Evolutionary conservation across 1,140 invertebrate genomes (phyloP).

Genomic region (Cyphomyrmex costatus): DNA sequence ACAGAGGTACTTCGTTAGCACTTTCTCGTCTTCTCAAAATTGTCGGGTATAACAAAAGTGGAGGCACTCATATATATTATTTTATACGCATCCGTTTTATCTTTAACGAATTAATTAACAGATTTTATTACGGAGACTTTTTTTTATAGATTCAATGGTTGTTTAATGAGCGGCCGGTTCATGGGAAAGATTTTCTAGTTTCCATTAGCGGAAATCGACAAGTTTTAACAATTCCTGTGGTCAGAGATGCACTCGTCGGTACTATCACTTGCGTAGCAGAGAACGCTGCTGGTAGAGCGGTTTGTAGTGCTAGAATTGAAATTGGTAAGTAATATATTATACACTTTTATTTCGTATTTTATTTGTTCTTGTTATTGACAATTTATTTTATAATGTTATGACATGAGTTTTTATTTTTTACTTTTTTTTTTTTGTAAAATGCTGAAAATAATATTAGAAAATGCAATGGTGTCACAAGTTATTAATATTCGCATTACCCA

Average conservation of each 20-base stretch:
- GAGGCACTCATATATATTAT: neutral
- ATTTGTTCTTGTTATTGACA: neutral
- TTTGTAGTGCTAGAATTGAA: slow-evolving; percentile 88
- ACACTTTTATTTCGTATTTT: neutral
- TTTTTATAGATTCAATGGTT: slow-evolving; percentile 90
- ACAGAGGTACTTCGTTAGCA: slow-evolving; percentile 2
- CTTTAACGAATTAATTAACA: neutral
- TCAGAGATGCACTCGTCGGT: slow-evolving; percentile 88
- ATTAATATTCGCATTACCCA: slow-evolving; percentile 83
- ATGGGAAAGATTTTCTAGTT: slow-evolving; percentile 91
- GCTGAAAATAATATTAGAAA: slow-evolving; percentile 80
- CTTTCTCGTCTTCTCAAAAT: neutral
- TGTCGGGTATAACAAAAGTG: neutral
- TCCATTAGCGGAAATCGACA: slow-evolving; percentile 91
- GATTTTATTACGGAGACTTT: neutral
- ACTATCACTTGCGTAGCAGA: slow-evolving; percentile 92
- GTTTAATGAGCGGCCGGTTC: slow-evolving; percentile 90
- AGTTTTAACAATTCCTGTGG: slow-evolving; percentile 89
- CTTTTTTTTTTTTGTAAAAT: neutral
- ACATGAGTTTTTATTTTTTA: neutral
- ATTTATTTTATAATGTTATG: neutral
- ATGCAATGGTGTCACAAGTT: slow-evolving; percentile 83
- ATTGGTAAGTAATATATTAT: slow-evolving; percentile 85
- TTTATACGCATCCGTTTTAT: neutral
- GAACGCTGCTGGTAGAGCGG: slow-evolving; percentile 91